Base-by-base conservation (phyloP, 2,113 vertebrate genomes). In the Excalfactoria chinensis region DNA sequence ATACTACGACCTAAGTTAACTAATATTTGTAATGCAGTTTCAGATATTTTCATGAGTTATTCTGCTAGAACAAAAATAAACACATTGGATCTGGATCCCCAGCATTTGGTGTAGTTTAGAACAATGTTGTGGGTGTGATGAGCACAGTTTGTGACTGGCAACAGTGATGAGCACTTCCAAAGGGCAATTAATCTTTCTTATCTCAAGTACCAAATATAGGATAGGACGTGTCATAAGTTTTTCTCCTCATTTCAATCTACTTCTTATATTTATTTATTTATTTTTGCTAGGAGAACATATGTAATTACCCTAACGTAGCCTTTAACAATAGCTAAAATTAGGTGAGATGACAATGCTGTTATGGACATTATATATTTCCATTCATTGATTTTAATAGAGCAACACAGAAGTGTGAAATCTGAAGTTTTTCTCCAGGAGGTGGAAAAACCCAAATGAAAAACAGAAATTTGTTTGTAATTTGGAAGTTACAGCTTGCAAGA, bases 81-180 rank as follows among this genome's bases (percentile, higher is more conserved):
- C 40, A 75, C 35, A 44, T 25, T 82, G 43, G 53, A 66, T 87
- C 58, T 63, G 59, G 32, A 73, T 87, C 55, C 22, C 28, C 86
- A 63, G 72, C 41, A 87, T 88, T 93, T 93, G 40, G 32, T 84
- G 81, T 82, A 90, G 86, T 84, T 94, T 67, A 63, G 68, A 88
- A 90, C 71, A 60, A 40, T 37, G 41, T 53, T 0, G 86, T 95
- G 90, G 86, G 88, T 87, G 92, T 92, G 81, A 95, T 86, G 71
- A 95, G 74, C 71, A 92, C 74, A 89, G 71, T 87, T 79, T 93
- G 84, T 93, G 67, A 95, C 71, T 87, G 82, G 78, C 18, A 95
- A 79, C 49, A 76, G n/a, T 0, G 1, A 95, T 76, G 68, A 93
- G 19, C 30, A 22, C 75, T 92, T 93, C 75, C 89, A 93, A 96